A percentile compares a stretch with the other conserved stretches of the same genome.
Evolutionary conservation across 2,888 invertebrate genomes (phyloP).

Genomic region (Dugesia japonica): DNA sequence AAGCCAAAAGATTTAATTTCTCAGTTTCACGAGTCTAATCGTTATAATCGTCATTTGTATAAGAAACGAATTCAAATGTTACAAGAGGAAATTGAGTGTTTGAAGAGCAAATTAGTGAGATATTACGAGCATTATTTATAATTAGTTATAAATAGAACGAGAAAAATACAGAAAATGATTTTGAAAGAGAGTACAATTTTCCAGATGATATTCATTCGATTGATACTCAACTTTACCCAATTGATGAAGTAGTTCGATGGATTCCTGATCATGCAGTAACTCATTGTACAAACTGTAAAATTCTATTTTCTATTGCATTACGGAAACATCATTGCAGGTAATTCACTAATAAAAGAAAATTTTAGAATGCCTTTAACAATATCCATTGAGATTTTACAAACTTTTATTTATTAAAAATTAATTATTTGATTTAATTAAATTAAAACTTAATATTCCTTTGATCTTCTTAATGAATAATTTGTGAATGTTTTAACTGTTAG

Average conservation of each 20-base stretch:
- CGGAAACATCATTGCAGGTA: slow-evolving; percentile 5
- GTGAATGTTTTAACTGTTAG: no score
- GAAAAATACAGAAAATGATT: not conserved
- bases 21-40: not conserved
- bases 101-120: not conserved
- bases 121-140: not conserved
- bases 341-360: not conserved
- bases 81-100: not conserved
- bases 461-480: no score
- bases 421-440: no score
- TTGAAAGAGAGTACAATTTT: not conserved
- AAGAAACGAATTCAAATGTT: not conserved
- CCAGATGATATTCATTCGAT: not conserved
- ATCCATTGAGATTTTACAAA: not conserved
- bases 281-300: not conserved
- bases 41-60: not conserved
- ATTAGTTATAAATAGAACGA: not conserved
- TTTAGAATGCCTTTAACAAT: not conserved
- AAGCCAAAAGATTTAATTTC: not conserved
- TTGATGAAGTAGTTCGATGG: not conserved
- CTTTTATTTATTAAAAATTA: not conserved
- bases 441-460: no score
- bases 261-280: not conserved
- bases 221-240: not conserved
- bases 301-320: not conserved